Evolutionary conservation across 2,113 vertebrate genomes (phyloP).

Genomic region (Myotis brandtii): DNA sequence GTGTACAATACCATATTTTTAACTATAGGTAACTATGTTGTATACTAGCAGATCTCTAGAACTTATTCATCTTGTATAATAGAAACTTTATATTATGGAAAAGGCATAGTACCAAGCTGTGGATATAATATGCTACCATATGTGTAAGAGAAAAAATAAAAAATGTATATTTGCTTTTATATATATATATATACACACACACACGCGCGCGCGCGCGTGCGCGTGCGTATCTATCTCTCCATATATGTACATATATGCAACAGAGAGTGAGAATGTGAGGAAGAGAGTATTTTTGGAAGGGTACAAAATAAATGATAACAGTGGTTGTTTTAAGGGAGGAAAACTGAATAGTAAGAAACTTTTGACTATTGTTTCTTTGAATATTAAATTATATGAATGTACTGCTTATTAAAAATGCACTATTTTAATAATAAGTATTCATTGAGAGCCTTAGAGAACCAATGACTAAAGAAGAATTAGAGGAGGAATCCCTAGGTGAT

Average conservation of each 20-base stretch:
- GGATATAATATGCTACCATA: neutral
- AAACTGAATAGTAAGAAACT: neutral
- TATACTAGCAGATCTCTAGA: neutral
- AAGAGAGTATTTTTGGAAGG: neutral
- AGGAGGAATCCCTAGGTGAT: neutral
- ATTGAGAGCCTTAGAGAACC: constrained; percentile 25
- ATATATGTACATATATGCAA: neutral
- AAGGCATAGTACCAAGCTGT: neutral
- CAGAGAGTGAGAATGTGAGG: neutral
- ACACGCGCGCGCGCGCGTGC: fast-evolving
- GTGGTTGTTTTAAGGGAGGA: neutral
- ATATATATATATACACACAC: neutral
- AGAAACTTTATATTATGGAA: neutral
- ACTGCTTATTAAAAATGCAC: neutral
- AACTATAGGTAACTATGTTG: neutral
- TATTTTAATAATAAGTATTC: constrained; percentile 37
- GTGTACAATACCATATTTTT: neutral
- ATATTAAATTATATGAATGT: neutral
- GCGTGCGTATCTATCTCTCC: neutral
- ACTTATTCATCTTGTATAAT: neutral
- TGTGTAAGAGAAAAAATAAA: constrained; percentile 24
- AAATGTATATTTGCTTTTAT: neutral
- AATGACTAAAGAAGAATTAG: neutral
- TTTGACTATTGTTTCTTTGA: constrained; percentile 37
- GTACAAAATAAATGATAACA: neutral